phyloP scores from a whole-genome alignment of 2,113 vertebrate genomes.

The Cebidichthys violaceus region DNA sequence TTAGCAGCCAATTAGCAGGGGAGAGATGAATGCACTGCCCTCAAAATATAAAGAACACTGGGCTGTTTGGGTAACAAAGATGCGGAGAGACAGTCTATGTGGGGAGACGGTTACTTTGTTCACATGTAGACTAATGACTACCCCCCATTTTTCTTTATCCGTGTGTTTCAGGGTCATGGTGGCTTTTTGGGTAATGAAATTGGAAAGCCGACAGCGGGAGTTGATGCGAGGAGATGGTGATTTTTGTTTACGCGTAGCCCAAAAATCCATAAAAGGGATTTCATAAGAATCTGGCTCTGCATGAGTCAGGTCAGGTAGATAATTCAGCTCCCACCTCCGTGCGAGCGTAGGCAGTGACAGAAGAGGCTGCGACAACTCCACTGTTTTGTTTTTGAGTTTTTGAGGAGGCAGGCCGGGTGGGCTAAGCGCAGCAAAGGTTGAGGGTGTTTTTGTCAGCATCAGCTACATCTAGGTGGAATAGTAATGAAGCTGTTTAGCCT shows the following conservation, averaged over 20 bases:
- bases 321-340: constrained; percentile 67
- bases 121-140: constrained; percentile 1
- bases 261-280: constrained; percentile 47
- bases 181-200: constrained; percentile 6
- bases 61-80: constrained; percentile 28
- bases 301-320: constrained; percentile 69
- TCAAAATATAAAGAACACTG: constrained; percentile 33
- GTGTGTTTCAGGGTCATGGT: neutral
- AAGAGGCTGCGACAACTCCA: constrained; percentile 58
- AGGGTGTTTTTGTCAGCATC: constrained; percentile 48
- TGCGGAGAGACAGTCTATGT: constrained; percentile 3
- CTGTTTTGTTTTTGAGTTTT: constrained; percentile 48
- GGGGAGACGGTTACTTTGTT: constrained; percentile 28
- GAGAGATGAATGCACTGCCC: constrained; percentile 51
- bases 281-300: constrained; percentile 51
- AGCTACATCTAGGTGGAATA: constrained; percentile 46
- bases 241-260: constrained; percentile 44
- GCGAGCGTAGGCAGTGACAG: constrained; percentile 64
- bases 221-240: constrained; percentile 19
- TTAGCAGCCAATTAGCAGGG: constrained; percentile 73
- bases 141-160: constrained; percentile 12
- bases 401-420: constrained; percentile 66
- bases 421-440: constrained; percentile 55
- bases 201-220: constrained; percentile 5
- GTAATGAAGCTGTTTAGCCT: constrained; percentile 52